phyloP scores from a whole-genome alignment of 2,888 invertebrate species.

The Euproctis similis region DNA sequence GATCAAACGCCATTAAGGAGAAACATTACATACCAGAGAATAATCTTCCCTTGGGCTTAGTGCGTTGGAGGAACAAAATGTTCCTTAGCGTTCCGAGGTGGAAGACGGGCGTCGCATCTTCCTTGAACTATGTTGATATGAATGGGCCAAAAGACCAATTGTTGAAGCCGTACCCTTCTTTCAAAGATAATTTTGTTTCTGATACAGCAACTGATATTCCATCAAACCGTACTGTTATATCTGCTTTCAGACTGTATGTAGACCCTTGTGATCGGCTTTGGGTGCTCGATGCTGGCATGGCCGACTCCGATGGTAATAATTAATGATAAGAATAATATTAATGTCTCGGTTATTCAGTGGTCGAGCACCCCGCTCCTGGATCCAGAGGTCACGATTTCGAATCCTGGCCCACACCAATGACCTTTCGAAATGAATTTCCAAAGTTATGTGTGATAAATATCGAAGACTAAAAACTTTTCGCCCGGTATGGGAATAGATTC shows the following conservation, averaged over 20 bases:
- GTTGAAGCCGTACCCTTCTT: constrained; percentile 85
- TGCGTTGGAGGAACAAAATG: constrained; percentile 81
- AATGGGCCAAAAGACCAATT: constrained; percentile 80
- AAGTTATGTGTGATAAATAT: too few relatives aligned
- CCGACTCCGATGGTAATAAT: constrained; percentile 79
- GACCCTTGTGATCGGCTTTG: constrained; percentile 88
- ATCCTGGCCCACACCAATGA: too few relatives aligned
- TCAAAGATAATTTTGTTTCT: constrained; percentile 85
- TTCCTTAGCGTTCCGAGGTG: constrained; percentile 83
- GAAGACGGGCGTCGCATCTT: constrained; percentile 82
- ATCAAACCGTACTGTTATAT: constrained; percentile 79
- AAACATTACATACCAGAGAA: constrained; percentile 78
- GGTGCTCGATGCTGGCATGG: constrained; percentile 87
- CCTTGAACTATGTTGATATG: constrained; percentile 80
- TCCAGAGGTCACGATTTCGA: too few relatives aligned
- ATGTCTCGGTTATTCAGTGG: too few relatives aligned
- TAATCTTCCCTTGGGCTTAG: constrained; percentile 83
- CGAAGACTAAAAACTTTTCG: too few relatives aligned
- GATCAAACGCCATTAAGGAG: constrained; percentile 75
- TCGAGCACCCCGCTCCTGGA: too few relatives aligned
- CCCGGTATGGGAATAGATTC: too few relatives aligned
- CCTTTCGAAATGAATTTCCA: too few relatives aligned
- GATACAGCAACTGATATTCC: constrained; percentile 58
- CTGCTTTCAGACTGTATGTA: constrained; percentile 82
- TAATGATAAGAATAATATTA: too few relatives aligned